A percentile compares a stretch with the other conserved stretches of the same genome.
These are phyloP conservation scores for Percina caprodes DNA, from an alignment of 2,113 vertebrate genomes.

Conservation along the genomic window DNA sequence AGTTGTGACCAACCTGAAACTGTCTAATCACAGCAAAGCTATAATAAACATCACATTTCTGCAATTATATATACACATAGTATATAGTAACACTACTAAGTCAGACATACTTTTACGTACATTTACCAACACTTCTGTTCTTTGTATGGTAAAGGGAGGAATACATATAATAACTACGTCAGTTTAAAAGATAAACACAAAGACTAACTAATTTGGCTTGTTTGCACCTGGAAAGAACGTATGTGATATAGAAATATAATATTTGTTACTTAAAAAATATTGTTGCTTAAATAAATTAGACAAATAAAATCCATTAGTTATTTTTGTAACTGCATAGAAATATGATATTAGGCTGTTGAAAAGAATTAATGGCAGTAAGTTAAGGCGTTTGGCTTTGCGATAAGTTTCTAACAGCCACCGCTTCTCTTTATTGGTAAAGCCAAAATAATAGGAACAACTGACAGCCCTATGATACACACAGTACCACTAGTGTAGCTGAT, in stretches of 20 bases:
- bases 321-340: conserved; percentile 56
- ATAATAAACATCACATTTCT: not conserved
- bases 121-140: not conserved
- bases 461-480: not conserved
- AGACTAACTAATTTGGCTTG: conserved; percentile 25
- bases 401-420: not conserved
- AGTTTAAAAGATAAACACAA: not conserved
- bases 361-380: conserved; percentile 37
- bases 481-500: not conserved
- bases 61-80: not conserved
- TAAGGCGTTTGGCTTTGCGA: conserved; percentile 67
- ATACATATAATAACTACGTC: not conserved
- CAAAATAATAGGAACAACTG: not conserved
- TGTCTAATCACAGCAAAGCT: not conserved
- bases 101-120: not conserved
- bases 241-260: conserved; percentile 1
- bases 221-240: not conserved
- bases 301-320: not conserved
- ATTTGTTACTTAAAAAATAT: not conserved
- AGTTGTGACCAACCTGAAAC: not conserved
- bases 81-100: not conserved
- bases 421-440: not conserved
- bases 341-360: not conserved
- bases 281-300: not conserved
- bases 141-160: conserved; percentile 2